A percentile compares a stretch with the other conserved stretches of the same genome.
Conservation (phyloP, 2,888 invertebrate genomes). For the Ectobius pallidus region DNA sequence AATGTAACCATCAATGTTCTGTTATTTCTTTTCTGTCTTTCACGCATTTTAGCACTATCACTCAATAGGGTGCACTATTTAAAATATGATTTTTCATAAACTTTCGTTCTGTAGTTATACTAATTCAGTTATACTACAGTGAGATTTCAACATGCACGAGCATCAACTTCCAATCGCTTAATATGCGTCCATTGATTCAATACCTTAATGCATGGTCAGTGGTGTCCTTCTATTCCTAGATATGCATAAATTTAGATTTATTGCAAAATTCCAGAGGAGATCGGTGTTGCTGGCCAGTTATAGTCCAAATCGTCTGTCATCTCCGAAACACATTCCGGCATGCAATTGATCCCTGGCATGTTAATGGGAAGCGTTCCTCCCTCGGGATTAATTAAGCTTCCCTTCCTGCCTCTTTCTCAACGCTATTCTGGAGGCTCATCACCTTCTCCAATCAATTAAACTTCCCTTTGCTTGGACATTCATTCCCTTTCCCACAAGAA, state of each 20-base stretch:
- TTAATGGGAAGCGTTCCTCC: slow-evolving; percentile 16
- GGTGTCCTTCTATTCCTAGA: not conserved
- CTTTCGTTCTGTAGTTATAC: no score
- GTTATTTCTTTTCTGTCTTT: no score
- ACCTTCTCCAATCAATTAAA: slow-evolving; percentile 17
- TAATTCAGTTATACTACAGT: no score
- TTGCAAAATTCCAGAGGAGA: not conserved
- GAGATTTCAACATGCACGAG: no score
- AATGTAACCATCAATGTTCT: no score
- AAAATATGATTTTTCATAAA: no score
- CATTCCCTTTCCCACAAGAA: not conserved
- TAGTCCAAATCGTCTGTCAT: not conserved
- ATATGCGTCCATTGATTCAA: no score
- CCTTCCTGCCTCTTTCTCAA: not conserved
- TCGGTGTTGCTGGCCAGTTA: not conserved
- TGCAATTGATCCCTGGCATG: slow-evolving; percentile 23
- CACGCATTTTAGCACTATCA: no score
- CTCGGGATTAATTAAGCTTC: slow-evolving; percentile 28
- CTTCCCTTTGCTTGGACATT: not conserved
- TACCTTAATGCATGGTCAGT: not conserved
- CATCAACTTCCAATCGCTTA: no score
- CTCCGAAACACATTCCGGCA: slow-evolving; percentile 13
- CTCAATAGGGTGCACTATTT: no score
- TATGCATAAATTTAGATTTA: not conserved
- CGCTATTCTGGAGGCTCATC: not conserved